Conservation (phyloP, 2,113 vertebrate genomes). For the Periophthalmodon schlosseri region DNA sequence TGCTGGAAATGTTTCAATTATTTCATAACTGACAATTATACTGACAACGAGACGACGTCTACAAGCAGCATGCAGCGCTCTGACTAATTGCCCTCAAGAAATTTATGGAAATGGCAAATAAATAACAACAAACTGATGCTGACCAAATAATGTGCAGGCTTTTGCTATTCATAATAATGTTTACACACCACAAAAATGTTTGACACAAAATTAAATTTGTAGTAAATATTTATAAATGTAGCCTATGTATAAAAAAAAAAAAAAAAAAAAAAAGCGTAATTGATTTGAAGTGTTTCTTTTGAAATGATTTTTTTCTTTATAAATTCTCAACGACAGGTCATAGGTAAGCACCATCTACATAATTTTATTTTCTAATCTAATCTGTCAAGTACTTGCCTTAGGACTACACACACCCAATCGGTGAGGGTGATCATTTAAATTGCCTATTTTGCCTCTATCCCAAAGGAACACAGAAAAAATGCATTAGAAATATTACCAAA, state of each 20-base stretch:
- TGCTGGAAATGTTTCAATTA: constrained; percentile 74
- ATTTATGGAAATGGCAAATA: constrained; percentile 67
- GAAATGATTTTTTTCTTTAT: neutral
- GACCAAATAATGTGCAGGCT: constrained; percentile 40
- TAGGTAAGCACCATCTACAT: neutral
- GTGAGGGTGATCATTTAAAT: constrained; percentile 46
- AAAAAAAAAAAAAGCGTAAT: neutral
- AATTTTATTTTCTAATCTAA: neutral
- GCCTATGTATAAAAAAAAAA: neutral
- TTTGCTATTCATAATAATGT: constrained; percentile 40
- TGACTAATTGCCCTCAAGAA: constrained; percentile 67
- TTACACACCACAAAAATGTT: constrained; percentile 46
- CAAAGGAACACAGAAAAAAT: constrained; percentile 40
- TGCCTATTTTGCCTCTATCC: constrained; percentile 29
- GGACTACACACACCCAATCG: constrained; percentile 25
- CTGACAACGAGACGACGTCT: constrained; percentile 59
- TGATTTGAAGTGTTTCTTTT: neutral
- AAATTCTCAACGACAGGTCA: neutral
- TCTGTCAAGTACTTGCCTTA: constrained; percentile 32
- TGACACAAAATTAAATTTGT: constrained; percentile 36
- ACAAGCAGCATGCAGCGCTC: constrained; percentile 41
- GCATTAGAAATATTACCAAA: constrained; percentile 56
- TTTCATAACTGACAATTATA: constrained; percentile 72
- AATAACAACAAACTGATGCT: constrained; percentile 63
- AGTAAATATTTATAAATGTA: neutral